Percentiles rank a stretch among this genome's conserved stretches.
Conservation (phyloP, 2,113 vertebrate species). For the Platanista minor region DNA sequence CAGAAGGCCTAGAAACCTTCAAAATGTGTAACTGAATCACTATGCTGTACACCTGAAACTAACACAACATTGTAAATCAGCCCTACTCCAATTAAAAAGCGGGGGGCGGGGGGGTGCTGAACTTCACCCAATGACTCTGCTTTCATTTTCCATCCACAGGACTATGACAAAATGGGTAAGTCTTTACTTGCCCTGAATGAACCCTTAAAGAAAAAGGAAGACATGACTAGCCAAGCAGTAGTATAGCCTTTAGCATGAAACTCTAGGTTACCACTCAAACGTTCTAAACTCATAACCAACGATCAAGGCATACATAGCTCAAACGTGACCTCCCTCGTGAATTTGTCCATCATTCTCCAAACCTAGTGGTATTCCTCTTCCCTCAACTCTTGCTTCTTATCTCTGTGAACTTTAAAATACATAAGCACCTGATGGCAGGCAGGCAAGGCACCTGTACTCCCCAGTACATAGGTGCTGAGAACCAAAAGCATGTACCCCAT, state of each 20-base stretch:
- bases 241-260: neutral
- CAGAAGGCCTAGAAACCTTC: neutral
- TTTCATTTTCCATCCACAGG: neutral
- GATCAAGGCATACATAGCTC: neutral
- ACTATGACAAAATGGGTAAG: neutral
- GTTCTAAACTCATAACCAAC: neutral
- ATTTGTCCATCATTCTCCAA: neutral
- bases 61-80: neutral
- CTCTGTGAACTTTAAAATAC: conserved; percentile 7
- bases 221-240: neutral
- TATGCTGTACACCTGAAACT: neutral
- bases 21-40: neutral
- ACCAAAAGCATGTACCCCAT: neutral
- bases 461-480: neutral
- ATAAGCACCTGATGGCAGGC: neutral
- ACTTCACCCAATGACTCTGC: neutral
- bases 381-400: neutral
- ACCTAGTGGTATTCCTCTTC: neutral
- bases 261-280: neutral
- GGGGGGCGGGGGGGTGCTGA: neutral
- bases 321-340: neutral
- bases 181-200: neutral
- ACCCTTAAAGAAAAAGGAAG: conserved; percentile 7
- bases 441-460: neutral
- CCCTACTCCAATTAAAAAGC: neutral